phyloP scores from a whole-genome alignment of 1,140 invertebrate species.

The Thaumetopoea pityocampa region DNA sequence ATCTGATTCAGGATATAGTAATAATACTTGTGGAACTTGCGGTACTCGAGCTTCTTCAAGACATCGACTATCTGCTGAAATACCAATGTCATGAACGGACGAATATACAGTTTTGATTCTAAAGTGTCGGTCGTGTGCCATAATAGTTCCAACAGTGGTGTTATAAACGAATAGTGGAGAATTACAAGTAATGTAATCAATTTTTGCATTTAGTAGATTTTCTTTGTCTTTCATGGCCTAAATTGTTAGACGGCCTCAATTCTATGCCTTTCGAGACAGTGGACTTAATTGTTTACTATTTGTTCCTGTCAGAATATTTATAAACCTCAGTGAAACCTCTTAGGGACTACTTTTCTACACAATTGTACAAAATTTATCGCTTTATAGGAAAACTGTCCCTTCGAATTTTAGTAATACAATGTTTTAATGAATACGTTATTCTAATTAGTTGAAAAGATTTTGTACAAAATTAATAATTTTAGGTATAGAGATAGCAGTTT shows the following conservation, averaged over 20 bases:
- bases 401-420: constrained; percentile 20
- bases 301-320: constrained; percentile 19
- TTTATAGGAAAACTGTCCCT: constrained; percentile 21
- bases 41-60: constrained; percentile 71
- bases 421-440: constrained; percentile 26
- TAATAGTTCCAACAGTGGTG: constrained; percentile 20
- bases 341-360: constrained; percentile 46
- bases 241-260: constrained; percentile 24
- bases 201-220: constrained; percentile 32
- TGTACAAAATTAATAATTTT: too few relatives aligned
- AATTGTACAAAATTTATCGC: constrained; percentile 23
- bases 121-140: constrained; percentile 25
- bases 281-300: constrained; percentile 13
- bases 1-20: constrained; percentile 78
- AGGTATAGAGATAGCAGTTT: constrained; percentile 47
- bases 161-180: constrained; percentile 19
- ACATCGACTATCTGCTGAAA: constrained; percentile 53
- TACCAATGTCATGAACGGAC: constrained; percentile 41
- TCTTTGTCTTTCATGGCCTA: constrained; percentile 29
- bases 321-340: constrained; percentile 24
- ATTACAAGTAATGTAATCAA: constrained; percentile 26
- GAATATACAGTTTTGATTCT: constrained; percentile 11
- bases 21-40: constrained; percentile 77
- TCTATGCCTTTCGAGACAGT: constrained; percentile 24
- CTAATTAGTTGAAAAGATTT: constrained; percentile 26